A percentile compares a stretch with the other conserved stretches of the same genome.
Conservation (phyloP, 2,113 vertebrate species). For the Carassius carassius region DNA sequence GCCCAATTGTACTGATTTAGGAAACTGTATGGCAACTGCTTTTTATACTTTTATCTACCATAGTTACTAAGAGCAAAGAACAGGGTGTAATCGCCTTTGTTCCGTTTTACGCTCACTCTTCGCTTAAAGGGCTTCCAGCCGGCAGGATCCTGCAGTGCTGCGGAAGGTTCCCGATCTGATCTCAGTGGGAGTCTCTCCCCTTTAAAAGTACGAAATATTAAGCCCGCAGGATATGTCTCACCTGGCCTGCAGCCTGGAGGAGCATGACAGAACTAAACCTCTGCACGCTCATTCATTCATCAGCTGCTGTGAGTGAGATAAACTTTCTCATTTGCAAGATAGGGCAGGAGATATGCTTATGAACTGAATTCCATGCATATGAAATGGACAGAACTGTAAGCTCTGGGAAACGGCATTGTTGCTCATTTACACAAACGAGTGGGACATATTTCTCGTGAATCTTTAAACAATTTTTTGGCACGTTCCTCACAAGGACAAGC, state of each 20-base stretch:
- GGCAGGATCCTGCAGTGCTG: constrained; percentile 20
- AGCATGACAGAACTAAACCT: constrained; percentile 19
- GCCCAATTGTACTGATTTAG: not conserved
- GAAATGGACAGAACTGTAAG: constrained; percentile 12
- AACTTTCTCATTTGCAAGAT: constrained; percentile 49
- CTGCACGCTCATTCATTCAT: constrained; percentile 39
- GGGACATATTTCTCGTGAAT: constrained; percentile 13
- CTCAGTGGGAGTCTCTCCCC: constrained; percentile 21
- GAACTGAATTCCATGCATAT: constrained; percentile 23
- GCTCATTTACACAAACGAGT: constrained; percentile 18
- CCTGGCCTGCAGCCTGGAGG: constrained; percentile 26
- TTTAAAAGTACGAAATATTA: constrained; percentile 31
- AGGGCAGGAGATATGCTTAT: constrained; percentile 15
- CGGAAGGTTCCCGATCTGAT: constrained; percentile 30
- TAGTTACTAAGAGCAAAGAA: constrained; percentile 5
- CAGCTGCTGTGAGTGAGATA: constrained; percentile 35
- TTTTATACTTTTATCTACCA: constrained; percentile 29
- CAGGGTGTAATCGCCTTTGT: constrained; percentile 42
- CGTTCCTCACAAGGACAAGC: constrained; percentile 4
- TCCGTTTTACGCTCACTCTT: constrained; percentile 33
- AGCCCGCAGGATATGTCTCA: constrained; percentile 28
- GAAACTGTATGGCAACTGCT: not conserved
- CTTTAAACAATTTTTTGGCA: constrained; percentile 17
- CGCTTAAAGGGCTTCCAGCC: constrained; percentile 39
- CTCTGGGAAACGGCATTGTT: constrained; percentile 3